Evolutionary conservation across 1,140 invertebrate genomes (phyloP).

Genomic region (Pseudomyrmex gracilis): DNA sequence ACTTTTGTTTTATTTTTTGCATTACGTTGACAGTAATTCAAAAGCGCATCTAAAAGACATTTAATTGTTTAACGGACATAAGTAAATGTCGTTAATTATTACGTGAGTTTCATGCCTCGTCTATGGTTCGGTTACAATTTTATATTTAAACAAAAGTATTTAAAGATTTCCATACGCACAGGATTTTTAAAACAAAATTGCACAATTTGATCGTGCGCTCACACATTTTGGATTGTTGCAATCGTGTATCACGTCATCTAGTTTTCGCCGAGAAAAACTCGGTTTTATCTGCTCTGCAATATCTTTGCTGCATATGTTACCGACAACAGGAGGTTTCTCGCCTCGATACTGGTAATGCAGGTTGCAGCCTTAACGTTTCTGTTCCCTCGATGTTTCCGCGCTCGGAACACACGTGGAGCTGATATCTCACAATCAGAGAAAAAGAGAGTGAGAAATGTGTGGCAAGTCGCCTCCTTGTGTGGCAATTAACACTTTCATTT

Average conservation of each 20-base stretch:
- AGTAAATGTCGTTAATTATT: no score
- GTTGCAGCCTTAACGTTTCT: conserved; percentile 29
- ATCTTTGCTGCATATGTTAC: conserved; percentile 59
- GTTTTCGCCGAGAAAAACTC: background rate
- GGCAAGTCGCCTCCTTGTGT: no score
- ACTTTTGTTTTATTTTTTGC: background rate
- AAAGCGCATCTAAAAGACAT: no score
- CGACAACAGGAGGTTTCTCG: conserved; percentile 51
- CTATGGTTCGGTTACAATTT: no score
- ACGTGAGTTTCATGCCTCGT: no score
- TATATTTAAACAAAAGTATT: no score
- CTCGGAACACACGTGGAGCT: conserved; percentile 55
- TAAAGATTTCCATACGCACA: no score
- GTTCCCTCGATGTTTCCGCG: background rate
- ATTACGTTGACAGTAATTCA: background rate
- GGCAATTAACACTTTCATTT: no score
- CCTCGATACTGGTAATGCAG: conserved; percentile 37
- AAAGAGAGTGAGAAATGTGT: no score
- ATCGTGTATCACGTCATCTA: conserved; percentile 25
- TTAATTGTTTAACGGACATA: no score
- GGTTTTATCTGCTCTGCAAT: conserved; percentile 3
- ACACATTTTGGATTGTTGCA: background rate
- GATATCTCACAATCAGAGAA: background rate
- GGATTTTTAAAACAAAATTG: no score
- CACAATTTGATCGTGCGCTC: background rate